Evolutionary conservation across 2,797 vertebrate species (phyloP).

Genomic region (Valencia hispanica): DNA sequence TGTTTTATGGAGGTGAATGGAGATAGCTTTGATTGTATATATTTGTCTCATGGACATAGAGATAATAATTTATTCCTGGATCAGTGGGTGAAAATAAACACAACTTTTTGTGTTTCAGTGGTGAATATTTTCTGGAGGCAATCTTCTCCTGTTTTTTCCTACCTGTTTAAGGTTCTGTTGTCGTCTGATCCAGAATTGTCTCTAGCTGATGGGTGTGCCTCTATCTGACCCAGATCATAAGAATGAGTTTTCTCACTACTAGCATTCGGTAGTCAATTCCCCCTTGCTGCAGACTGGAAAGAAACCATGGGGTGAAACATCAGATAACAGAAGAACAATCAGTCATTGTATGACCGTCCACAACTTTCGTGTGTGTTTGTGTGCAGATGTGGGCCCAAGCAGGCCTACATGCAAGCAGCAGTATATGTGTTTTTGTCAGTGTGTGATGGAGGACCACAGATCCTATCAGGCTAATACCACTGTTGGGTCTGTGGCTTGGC

Average conservation of each 20-base stretch:
- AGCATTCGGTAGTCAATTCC: constrained; percentile 69
- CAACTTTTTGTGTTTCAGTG: no score
- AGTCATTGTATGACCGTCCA: constrained; percentile 68
- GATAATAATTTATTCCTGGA: constrained; percentile 38
- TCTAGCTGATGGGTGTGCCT: constrained; percentile 50
- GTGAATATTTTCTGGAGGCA: constrained; percentile 51
- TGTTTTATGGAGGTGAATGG: constrained; percentile 57
- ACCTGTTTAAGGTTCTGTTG: constrained; percentile 50
- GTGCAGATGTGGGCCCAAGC: constrained; percentile 17
- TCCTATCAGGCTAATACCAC: constrained; percentile 64
- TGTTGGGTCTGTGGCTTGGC: constrained; percentile 57
- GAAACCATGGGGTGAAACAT: constrained; percentile 70
- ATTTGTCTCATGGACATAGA: constrained; percentile 51
- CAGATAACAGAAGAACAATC: constrained; percentile 77
- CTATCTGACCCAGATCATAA: constrained; percentile 73
- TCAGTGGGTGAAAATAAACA: constrained; percentile 48
- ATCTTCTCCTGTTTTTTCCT: constrained; percentile 3
- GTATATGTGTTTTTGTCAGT: constrained; percentile 43
- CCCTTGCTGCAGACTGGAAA: constrained; percentile 55
- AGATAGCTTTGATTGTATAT: constrained; percentile 54
- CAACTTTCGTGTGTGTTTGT: constrained; percentile 34
- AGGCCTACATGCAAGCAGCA: constrained; percentile 42
- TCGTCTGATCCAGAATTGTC: constrained; percentile 49
- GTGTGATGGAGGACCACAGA: constrained; percentile 60
- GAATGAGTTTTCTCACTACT: constrained; percentile 72